Percentiles rank a stretch among this genome's conserved stretches.
phyloP scores from a whole-genome alignment of 1,140 invertebrate species.

The Drosophila trapezifrons region DNA sequence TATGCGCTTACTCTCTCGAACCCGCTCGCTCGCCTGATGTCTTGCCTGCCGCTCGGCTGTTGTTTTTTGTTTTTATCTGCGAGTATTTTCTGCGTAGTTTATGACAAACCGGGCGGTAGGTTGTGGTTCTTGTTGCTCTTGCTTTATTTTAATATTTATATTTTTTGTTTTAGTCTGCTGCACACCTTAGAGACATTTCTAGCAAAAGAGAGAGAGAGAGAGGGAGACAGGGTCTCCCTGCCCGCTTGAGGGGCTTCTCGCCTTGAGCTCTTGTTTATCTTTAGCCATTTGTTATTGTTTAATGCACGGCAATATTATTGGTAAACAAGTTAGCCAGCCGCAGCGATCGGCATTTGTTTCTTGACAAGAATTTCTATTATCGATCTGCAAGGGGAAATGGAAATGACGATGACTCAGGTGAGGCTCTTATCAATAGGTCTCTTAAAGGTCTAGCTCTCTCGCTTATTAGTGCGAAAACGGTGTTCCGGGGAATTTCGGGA shows the following conservation, averaged over 20 bases:
- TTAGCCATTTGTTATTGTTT: constrained; percentile 60
- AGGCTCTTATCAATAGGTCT: constrained; percentile 18
- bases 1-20: neutral
- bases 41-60: constrained; percentile 27
- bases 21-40: constrained; percentile 33
- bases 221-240: neutral
- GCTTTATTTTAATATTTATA: constrained; percentile 34
- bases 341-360: constrained; percentile 39
- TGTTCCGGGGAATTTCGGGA: constrained; percentile 40
- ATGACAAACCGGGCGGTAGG: constrained; percentile 43
- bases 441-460: constrained; percentile 7
- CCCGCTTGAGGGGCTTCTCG: constrained; percentile 43
- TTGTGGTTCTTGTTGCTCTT: constrained; percentile 12
- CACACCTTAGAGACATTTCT: constrained; percentile 51
- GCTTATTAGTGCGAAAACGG: constrained; percentile 3
- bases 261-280: constrained; percentile 72
- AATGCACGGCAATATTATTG: constrained; percentile 59
- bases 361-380: constrained; percentile 22
- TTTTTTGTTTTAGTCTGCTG: constrained; percentile 32
- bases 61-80: constrained; percentile 62
- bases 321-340: constrained; percentile 66
- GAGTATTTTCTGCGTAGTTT: constrained; percentile 73
- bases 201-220: constrained; percentile 12
- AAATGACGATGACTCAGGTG: constrained; percentile 52
- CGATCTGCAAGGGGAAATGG: constrained; percentile 17